Conservation (phyloP, 1,140 invertebrate species). For the Eupeodes corollae region DNA sequence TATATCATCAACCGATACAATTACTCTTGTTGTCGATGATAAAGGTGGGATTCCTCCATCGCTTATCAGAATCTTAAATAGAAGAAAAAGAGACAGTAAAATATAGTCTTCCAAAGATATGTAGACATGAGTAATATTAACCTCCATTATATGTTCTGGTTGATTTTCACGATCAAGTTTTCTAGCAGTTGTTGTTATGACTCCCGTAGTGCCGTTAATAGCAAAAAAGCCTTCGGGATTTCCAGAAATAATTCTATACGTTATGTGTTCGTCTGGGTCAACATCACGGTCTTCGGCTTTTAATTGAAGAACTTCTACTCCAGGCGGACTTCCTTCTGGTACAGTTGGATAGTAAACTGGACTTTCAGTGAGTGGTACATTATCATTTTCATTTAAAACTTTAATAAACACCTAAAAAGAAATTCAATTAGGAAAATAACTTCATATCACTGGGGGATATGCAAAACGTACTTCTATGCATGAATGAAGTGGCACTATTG, state of each 20-base stretch:
- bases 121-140: slow-evolving; percentile 36
- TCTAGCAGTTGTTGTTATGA: slow-evolving; percentile 69
- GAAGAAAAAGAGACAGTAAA: slow-evolving; percentile 5
- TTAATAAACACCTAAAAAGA: slow-evolving; percentile 68
- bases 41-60: slow-evolving; percentile 67
- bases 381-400: slow-evolving; percentile 87
- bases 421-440: neutral
- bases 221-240: slow-evolving; percentile 83
- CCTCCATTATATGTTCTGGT: slow-evolving; percentile 73
- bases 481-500: slow-evolving; percentile 71
- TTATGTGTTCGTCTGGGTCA: slow-evolving; percentile 52
- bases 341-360: slow-evolving; percentile 78
- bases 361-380: slow-evolving; percentile 72
- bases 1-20: slow-evolving; percentile 67
- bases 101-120: neutral
- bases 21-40: slow-evolving; percentile 70
- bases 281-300: slow-evolving; percentile 70
- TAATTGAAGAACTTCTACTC: slow-evolving; percentile 62
- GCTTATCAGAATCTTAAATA: slow-evolving; percentile 55
- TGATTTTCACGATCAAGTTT: slow-evolving; percentile 76
- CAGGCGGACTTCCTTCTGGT: slow-evolving; percentile 68
- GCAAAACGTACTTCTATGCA: slow-evolving; percentile 58
- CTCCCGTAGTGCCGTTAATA: slow-evolving; percentile 70
- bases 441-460: too few relatives aligned
- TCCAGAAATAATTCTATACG: slow-evolving; percentile 75